Evolutionary conservation across 2,113 vertebrate species (phyloP).

Genomic region (Phaetusa simplex): DNA sequence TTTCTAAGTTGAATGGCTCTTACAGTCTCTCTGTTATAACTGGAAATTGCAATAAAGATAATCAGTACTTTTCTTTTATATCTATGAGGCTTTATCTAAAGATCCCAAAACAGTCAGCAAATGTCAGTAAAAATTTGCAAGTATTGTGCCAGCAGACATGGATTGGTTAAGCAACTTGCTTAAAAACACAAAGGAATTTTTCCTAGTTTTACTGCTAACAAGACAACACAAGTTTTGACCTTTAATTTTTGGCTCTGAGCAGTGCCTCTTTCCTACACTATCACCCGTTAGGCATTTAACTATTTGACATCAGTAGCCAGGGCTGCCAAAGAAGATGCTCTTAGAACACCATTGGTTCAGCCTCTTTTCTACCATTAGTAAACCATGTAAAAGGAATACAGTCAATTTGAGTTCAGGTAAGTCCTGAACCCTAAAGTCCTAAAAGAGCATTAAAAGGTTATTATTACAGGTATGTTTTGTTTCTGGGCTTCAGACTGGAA

Average conservation of each 20-base stretch:
- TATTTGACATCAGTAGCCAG: not conserved
- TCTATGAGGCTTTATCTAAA: not conserved
- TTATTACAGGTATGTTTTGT: not conserved
- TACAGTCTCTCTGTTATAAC: not conserved
- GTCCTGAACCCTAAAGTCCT: not conserved
- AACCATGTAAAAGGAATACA: not conserved
- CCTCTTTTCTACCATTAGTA: not conserved
- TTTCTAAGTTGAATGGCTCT: not conserved
- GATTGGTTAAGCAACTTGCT: not conserved
- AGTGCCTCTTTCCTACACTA: not conserved
- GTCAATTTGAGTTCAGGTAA: not conserved
- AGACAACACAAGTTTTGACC: slow-evolving; percentile 29
- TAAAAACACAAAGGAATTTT: slow-evolving; percentile 5
- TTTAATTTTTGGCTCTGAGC: slow-evolving; percentile 15
- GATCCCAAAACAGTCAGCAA: not conserved
- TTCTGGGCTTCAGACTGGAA: not conserved
- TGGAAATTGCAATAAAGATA: not conserved
- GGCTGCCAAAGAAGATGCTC: not conserved
- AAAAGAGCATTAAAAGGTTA: not conserved
- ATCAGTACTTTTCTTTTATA: not conserved
- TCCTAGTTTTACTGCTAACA: slow-evolving; percentile 17
- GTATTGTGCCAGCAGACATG: not conserved
- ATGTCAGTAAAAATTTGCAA: not conserved
- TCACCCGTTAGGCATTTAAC: not conserved
- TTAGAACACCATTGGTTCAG: not conserved